These are phyloP conservation scores for Tachyglossus aculeatus DNA, from an alignment of 2,797 vertebrate species.

Conservation along the genomic window DNA sequence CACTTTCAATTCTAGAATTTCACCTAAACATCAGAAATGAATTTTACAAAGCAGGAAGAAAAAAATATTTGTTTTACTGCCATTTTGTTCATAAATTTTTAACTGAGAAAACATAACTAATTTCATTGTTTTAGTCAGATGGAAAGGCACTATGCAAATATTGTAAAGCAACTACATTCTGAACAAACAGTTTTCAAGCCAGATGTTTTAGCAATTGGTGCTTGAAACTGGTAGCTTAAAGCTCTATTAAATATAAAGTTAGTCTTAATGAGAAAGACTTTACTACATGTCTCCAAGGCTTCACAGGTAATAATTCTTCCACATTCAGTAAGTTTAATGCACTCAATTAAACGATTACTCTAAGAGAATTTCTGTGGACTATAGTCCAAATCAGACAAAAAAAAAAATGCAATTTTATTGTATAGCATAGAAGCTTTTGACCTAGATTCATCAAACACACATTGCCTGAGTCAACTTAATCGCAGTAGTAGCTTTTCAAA, in stretches of 20 bases:
- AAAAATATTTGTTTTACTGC: too few species aligned
- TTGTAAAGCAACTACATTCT: slow-evolving; percentile 27
- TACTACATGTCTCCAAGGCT: slow-evolving; percentile 35
- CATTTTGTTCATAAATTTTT: too few species aligned
- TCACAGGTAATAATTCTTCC: slow-evolving; percentile 64
- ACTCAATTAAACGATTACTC: slow-evolving; percentile 54
- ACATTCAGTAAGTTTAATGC: slow-evolving; percentile 36
- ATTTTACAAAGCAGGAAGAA: not conserved
- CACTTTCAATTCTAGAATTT: not conserved
- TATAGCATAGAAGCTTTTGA: slow-evolving; percentile 33
- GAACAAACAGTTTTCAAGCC: slow-evolving; percentile 58
- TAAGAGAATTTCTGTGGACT: slow-evolving; percentile 31
- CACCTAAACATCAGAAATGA: slow-evolving; percentile 2
- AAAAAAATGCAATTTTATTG: slow-evolving; percentile 38
- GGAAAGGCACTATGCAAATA: slow-evolving; percentile 47
- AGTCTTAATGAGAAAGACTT: slow-evolving; percentile 61
- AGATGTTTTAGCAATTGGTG: slow-evolving; percentile 68
- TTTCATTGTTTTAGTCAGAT: slow-evolving; percentile 36
- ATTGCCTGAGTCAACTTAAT: not conserved
- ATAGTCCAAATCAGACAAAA: slow-evolving; percentile 27
- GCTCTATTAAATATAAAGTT: slow-evolving; percentile 60
- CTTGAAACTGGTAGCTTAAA: slow-evolving; percentile 52
- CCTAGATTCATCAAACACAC: not conserved
- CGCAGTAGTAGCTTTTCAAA: not conserved
- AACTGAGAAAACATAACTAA: too few species aligned